phyloP scores from a whole-genome alignment of 2,113 vertebrate genomes.

The Hydrochoerus hydrochaeris region DNA sequence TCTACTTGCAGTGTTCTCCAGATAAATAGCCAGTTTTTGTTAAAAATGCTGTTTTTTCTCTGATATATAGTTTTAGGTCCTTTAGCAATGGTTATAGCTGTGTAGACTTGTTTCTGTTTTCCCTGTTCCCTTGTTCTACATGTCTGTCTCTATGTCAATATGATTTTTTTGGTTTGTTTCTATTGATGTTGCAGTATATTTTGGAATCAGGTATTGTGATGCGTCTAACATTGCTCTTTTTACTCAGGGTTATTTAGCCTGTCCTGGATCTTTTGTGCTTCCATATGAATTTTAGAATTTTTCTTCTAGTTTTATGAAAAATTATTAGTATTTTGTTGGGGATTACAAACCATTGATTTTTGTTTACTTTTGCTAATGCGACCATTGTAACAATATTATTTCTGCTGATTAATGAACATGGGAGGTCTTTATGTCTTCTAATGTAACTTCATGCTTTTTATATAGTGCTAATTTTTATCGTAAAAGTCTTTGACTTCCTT shows the following conservation, averaged over 20 bases:
- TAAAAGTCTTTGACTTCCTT: neutral
- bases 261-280: neutral
- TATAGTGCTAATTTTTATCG: neutral
- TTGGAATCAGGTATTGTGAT: neutral
- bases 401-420: neutral
- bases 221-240: neutral
- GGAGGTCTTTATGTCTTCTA: neutral
- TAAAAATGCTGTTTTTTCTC: neutral
- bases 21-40: neutral
- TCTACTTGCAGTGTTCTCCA: neutral
- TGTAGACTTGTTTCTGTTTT: neutral
- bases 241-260: neutral
- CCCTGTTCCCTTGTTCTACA: neutral
- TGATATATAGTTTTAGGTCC: neutral
- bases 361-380: neutral
- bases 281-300: neutral
- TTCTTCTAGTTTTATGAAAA: neutral
- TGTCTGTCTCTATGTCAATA: neutral
- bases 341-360: neutral
- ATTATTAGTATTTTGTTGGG: neutral
- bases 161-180: neutral
- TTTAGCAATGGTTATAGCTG: neutral
- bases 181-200: neutral
- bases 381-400: neutral
- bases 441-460: neutral